Conservation (phyloP, 2,113 vertebrate species). For the Zapus hudsonius region DNA sequence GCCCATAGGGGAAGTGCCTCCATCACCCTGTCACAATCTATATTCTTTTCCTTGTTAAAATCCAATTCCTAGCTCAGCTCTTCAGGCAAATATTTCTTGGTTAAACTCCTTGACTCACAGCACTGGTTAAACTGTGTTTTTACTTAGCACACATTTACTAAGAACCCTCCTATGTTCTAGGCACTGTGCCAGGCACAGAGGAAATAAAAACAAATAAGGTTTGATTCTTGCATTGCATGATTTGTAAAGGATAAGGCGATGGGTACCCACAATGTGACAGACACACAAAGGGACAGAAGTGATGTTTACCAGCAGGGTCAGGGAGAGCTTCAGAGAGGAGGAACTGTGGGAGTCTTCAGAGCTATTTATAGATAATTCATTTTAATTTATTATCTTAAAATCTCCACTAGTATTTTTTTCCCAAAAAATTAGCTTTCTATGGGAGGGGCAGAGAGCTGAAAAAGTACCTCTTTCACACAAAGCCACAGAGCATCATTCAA, state of each 20-base stretch:
- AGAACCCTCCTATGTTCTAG: neutral
- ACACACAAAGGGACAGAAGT: neutral
- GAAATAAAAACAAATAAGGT: neutral
- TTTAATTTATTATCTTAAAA: neutral
- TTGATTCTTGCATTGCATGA: too few relatives aligned
- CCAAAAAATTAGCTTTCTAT: neutral
- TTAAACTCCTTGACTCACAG: neutral
- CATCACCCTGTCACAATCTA: too few relatives aligned
- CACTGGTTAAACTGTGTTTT: neutral
- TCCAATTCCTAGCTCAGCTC: neutral
- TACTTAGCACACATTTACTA: neutral
- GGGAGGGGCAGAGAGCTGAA: neutral
- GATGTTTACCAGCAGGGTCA: fast-evolving
- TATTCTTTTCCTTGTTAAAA: neutral
- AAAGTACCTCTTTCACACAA: neutral
- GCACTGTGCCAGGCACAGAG: neutral
- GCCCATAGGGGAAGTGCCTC: neutral
- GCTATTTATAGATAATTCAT: neutral
- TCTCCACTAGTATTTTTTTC: neutral
- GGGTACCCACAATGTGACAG: fast-evolving
- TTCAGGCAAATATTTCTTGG: neutral
- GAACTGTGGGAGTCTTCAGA: neutral
- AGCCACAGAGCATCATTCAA: neutral
- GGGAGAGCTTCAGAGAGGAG: neutral
- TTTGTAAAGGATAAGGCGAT: neutral